phyloP scores from a whole-genome alignment of 2,797 vertebrate species.

The Taeniopygia guttata region DNA sequence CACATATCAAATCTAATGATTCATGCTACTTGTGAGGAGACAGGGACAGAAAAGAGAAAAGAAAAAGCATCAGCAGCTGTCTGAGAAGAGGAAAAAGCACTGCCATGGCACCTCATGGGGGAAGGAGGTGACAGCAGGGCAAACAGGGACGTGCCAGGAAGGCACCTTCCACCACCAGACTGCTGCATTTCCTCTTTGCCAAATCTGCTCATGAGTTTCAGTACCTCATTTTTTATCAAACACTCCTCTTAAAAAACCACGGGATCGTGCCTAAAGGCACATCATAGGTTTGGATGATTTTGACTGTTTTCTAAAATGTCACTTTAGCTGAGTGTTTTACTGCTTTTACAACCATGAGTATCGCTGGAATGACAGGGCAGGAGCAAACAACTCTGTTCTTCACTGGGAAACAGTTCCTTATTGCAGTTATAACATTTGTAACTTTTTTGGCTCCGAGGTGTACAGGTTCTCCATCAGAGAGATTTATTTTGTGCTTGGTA shows the following conservation, averaged over 20 bases:
- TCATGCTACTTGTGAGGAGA: neutral
- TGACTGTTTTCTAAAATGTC: neutral
- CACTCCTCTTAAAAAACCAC: neutral
- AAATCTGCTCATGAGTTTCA: neutral
- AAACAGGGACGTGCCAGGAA: neutral
- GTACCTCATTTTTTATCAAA: neutral
- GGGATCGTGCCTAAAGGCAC: rapidly evolving
- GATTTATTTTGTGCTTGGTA: neutral
- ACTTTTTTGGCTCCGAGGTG: neutral
- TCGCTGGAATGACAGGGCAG: neutral
- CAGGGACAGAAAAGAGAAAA: neutral
- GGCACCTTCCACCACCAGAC: neutral
- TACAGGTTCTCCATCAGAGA: neutral
- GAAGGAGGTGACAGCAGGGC: neutral
- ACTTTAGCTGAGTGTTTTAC: neutral
- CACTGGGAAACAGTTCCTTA: neutral
- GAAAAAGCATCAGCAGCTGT: neutral
- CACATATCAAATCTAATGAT: neutral
- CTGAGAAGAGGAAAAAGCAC: neutral
- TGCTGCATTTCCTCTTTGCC: neutral
- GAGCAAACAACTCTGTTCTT: neutral
- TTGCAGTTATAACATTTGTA: neutral
- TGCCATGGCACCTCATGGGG: neutral
- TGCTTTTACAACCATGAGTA: neutral
- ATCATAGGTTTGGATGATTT: neutral